Evolutionary conservation across 2,888 invertebrate species (phyloP), one percentile per base, ranked within the genome.

Genomic region (Polyommatus icarus): DNA sequence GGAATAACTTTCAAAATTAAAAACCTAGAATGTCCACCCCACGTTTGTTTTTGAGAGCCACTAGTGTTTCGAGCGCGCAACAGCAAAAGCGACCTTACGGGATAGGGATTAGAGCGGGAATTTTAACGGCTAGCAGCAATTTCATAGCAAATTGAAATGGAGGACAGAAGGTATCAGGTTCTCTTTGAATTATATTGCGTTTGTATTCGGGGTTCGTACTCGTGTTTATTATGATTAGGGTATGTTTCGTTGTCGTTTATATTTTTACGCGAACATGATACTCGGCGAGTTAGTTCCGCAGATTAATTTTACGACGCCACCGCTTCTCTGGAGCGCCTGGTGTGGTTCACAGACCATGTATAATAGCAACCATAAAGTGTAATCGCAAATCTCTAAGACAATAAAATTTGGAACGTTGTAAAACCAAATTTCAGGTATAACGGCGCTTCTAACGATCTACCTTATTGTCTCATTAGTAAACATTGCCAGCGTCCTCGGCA

Each of bases 1-100:
- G 59, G 59, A 76, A 76, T 76, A 76, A 76, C 76, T 76, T 76
- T 76, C 59, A 61, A 76, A 76, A 76, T 76, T 59, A 76, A 61
- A 76, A 36, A 32, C 59, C 59, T 54, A 59, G 59, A 76, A 61
- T 61, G 76, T 76, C 76, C 76, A 76, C 76, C 76, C 59, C 61
- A 61, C 75, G 54, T 76, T 76, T 76, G 61, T 76, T 76, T 72
- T 76, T 61, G 24, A 50, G 46, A 54, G 75, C 75, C 20, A 40
- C 73, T 20, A 72, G 20, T 46, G 3, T 73, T 73, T 24, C 29
- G 24, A 32, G 46, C 50, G 29, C 18, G 54, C 18, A 54, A 40
- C 54, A 24, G 4, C 73, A 73, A 54, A 75, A 75, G 54, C 12
- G 54, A 75, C 75, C 50, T 50, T 75, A 54, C 15, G 75, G 1